Evolutionary conservation across 1,140 invertebrate species (phyloP), one percentile per base, ranked within the genome.

Genomic region (honey bee (Apis mellifera)): DNA sequence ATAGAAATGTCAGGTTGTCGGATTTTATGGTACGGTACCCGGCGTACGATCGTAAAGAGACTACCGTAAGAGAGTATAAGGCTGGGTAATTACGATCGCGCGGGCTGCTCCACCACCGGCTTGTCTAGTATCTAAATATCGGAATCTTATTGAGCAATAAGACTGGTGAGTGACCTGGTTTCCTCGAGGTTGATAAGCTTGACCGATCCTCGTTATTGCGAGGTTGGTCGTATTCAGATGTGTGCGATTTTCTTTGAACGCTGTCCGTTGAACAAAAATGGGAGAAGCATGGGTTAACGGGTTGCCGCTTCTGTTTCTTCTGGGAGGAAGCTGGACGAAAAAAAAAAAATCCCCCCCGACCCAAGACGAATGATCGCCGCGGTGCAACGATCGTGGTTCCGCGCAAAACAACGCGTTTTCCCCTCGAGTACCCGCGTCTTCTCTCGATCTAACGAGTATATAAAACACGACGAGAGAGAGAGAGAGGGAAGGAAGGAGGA

Each of bases 381-480:
- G 62, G n/a, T 1, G 72, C 62, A 52, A 23, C 71, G 78, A 54
- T 54, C 69, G 11, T 4, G 62, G 23, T 5, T 17, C 17, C 69
- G 78, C 21, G 71, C 57, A 64, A 79, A 79, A 79, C 78, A 72
- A 23, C 13, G 32, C 50, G 78, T 64, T 70, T 42, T 12, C 42
- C 26, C 19, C 13, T 19, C 54, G 66, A n/a, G 66, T 48, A n/a
- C 21, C 26, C 21, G 42, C 42, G 19, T 62, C 59, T 62, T 23
- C n/a, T 23, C n/a, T n/a, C 23, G 19, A 19, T 68, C 32, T 68
- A 81, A 76, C 72, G 64, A 81, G 79, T 81, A 17, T 72, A 75
- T 68, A 81, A 79, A 72, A 32, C 50, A 26, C 26, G 15, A 15
- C 15, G 19, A 17, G 9, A 54, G n/a, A n/a, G 65, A 48, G 69